phyloP scores from a whole-genome alignment of 2,113 vertebrate species.

The Brachyistius frenatus region DNA sequence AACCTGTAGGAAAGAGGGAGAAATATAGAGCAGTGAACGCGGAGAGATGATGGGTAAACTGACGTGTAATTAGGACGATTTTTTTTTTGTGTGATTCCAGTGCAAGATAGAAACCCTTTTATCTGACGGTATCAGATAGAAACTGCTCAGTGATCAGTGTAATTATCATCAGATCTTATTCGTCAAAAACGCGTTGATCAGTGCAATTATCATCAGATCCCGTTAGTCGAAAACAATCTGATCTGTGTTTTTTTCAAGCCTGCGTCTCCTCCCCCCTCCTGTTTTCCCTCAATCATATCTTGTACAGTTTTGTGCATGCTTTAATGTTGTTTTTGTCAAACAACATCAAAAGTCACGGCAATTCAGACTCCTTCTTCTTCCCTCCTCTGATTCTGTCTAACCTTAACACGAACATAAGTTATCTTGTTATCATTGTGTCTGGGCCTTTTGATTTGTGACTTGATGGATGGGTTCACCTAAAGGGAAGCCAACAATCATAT shows the following conservation, averaged over 20 bases:
- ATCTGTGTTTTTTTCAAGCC: constrained; percentile 28
- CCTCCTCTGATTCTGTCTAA: not conserved
- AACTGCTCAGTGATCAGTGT: constrained; percentile 41
- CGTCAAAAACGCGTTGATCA: constrained; percentile 57
- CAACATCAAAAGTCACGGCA: constrained; percentile 37
- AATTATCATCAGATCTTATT: constrained; percentile 57
- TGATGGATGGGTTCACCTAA: constrained; percentile 4
- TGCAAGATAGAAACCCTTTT: constrained; percentile 48
- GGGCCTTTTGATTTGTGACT: not conserved
- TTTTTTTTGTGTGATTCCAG: constrained; percentile 41
- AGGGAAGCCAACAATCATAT: constrained; percentile 6
- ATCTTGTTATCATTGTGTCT: constrained; percentile 25
- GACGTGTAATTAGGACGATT: constrained; percentile 36
- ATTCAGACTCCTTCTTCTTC: not conserved
- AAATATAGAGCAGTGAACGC: constrained; percentile 26
- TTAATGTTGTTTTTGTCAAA: constrained; percentile 45
- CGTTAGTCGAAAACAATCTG: constrained; percentile 49
- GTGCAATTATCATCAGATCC: constrained; percentile 65
- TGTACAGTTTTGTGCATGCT: constrained; percentile 15
- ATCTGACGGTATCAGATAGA: constrained; percentile 48
- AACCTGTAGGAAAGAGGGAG: constrained; percentile 12
- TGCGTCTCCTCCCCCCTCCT: not conserved
- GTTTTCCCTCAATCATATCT: constrained; percentile 24
- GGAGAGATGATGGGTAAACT: constrained; percentile 40
- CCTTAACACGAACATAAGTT: not conserved